These are phyloP conservation scores for Eulemur albifrons DNA, from an alignment of 2,797 vertebrate species.

Conservation along the genomic window DNA sequence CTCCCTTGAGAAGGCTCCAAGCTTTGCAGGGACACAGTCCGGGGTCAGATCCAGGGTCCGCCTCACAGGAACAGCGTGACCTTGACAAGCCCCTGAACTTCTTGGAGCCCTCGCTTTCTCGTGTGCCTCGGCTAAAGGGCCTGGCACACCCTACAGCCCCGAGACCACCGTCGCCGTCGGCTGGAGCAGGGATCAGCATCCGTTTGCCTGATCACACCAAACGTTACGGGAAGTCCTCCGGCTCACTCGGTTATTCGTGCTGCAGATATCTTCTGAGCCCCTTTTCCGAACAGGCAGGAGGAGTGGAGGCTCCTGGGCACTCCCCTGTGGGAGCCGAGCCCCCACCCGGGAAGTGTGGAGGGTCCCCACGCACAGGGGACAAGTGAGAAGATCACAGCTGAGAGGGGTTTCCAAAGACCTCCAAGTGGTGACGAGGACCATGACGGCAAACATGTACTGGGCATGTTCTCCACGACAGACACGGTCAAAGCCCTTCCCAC, in stretches of 20 bases:
- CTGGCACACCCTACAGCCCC: rapidly evolving
- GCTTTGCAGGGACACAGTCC: not conserved
- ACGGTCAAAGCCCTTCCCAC: rapidly evolving
- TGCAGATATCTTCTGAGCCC: rapidly evolving
- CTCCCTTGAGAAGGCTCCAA: not conserved
- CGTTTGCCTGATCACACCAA: not conserved
- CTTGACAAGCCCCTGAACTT: not conserved
- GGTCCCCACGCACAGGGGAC: rapidly evolving
- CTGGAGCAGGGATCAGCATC: rapidly evolving
- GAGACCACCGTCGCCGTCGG: not conserved
- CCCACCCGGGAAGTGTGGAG: rapidly evolving
- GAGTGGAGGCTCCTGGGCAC: rapidly evolving
- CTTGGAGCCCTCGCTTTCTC: not conserved
- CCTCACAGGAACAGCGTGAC: rapidly evolving
- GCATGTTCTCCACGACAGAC: rapidly evolving
- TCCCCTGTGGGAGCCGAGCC: rapidly evolving
- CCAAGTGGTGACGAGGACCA: rapidly evolving
- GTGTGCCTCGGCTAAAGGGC: rapidly evolving
- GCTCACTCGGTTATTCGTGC: rapidly evolving
- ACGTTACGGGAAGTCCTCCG: rapidly evolving
- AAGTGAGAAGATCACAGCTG: not conserved
- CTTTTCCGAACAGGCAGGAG: not conserved
- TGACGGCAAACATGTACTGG: rapidly evolving
- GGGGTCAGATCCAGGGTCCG: not conserved
- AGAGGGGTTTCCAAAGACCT: not conserved